A percentile compares a stretch with the other conserved stretches of the same genome.
Evolutionary conservation across 2,113 vertebrate species (phyloP).

Genomic region (Triplophysa siluroides): DNA sequence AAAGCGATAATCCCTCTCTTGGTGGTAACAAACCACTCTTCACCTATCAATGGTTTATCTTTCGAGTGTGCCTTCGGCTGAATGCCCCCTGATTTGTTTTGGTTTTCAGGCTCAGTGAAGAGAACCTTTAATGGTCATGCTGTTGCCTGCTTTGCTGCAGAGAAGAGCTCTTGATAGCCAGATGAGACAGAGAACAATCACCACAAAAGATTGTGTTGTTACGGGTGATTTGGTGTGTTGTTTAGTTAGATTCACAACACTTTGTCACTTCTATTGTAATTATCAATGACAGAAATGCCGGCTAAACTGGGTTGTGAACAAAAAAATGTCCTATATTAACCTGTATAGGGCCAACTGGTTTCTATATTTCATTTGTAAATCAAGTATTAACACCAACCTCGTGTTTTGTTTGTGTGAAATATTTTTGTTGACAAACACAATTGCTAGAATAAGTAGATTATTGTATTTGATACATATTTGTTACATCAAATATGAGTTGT

Average conservation of each 20-base stretch:
- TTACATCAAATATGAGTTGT: too few relatives aligned
- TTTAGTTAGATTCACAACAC: neutral
- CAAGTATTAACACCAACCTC: conserved; percentile 1
- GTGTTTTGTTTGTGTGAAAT: neutral
- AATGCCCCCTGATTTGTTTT: conserved; percentile 31
- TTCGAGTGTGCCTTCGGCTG: neutral
- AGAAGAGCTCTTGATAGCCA: conserved; percentile 19
- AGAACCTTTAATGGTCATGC: conserved; percentile 3
- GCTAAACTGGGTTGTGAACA: neutral
- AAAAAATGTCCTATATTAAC: neutral
- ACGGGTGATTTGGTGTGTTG: neutral
- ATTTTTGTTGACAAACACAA: too few relatives aligned
- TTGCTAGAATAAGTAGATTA: too few relatives aligned
- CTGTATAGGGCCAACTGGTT: conserved; percentile 7
- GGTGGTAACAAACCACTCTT: neutral
- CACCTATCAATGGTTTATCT: neutral
- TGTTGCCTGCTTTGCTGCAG: neutral
- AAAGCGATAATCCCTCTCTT: conserved; percentile 19
- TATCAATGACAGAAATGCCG: neutral
- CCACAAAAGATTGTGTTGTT: conserved; percentile 26
- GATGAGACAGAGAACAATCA: conserved; percentile 26
- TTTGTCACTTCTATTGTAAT: neutral
- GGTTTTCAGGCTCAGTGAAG: conserved; percentile 3
- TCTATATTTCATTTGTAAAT: conserved; percentile 6
- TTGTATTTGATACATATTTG: too few relatives aligned